Evolutionary conservation across 2,113 vertebrate genomes (phyloP).

Genomic region (Hippocampus mohnikei): DNA sequence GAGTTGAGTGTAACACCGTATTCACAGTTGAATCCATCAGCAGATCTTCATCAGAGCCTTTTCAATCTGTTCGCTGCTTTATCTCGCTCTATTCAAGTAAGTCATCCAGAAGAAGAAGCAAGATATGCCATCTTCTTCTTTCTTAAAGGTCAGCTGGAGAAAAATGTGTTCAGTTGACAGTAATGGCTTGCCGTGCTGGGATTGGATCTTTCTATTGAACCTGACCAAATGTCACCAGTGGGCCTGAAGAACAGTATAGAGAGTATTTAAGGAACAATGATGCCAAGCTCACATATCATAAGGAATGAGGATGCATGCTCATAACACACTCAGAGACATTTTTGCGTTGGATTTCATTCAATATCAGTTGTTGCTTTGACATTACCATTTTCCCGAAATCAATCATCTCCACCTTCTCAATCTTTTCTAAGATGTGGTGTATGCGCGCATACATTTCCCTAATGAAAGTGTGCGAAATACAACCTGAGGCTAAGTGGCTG

Average conservation of each 20-base stretch:
- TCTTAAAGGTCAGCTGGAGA: conserved; percentile 61
- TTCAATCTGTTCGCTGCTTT: conserved; percentile 46
- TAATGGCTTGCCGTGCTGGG: conserved; percentile 44
- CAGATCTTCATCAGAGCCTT: conserved; percentile 49
- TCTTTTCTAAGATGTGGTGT: background rate
- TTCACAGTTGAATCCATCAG: conserved; percentile 15
- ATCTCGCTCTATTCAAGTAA: conserved; percentile 48
- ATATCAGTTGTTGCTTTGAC: background rate
- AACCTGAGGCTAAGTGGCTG: conserved; percentile 1
- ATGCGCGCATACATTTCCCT: background rate
- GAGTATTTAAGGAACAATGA: background rate
- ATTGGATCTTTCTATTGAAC: conserved; percentile 56
- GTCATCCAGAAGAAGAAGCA: conserved; percentile 33
- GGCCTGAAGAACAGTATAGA: conserved; percentile 18
- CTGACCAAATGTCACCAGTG: conserved; percentile 60
- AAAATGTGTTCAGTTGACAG: conserved; percentile 45
- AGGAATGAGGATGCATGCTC: background rate
- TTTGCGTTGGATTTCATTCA: background rate
- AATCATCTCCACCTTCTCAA: background rate
- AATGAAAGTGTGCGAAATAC: background rate
- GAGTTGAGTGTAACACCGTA: conserved; percentile 21
- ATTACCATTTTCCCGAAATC: background rate
- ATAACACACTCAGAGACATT: background rate
- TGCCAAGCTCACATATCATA: background rate
- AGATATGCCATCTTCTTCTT: conserved; percentile 61